phyloP scores from a whole-genome alignment of 1,140 invertebrate species.

The Lepidotrigona ventralis region DNA sequence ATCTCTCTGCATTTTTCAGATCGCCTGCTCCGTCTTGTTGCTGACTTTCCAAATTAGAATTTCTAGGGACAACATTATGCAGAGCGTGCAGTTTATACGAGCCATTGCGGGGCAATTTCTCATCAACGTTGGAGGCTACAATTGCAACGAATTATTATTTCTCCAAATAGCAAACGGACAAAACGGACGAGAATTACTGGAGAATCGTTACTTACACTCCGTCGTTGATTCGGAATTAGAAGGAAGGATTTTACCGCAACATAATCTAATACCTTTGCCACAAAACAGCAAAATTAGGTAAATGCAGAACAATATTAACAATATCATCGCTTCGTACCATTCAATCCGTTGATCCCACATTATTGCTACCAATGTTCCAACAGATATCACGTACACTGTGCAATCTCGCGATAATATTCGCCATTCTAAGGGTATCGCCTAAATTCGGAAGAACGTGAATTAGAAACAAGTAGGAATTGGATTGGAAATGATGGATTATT shows the following conservation, averaged over 20 bases:
- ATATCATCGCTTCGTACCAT: slow-evolving; percentile 88
- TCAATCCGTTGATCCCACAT: slow-evolving; percentile 90
- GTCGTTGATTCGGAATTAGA: not conserved
- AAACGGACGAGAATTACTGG: not conserved
- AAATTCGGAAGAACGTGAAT: slow-evolving; percentile 11
- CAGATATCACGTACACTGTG: slow-evolving; percentile 89
- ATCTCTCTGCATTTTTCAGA: slow-evolving; percentile 25
- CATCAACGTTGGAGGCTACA: slow-evolving; percentile 17
- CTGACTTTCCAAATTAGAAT: slow-evolving; percentile 46
- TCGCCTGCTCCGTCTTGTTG: too few species aligned
- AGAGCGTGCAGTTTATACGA: slow-evolving; percentile 71
- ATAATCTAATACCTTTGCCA: slow-evolving; percentile 61
- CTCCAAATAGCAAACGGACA: not conserved
- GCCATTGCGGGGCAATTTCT: slow-evolving; percentile 43
- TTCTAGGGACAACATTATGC: slow-evolving; percentile 63
- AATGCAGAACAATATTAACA: slow-evolving; percentile 85
- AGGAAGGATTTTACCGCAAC: slow-evolving; percentile 39
- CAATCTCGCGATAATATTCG: slow-evolving; percentile 93
- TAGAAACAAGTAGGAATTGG: slow-evolving; percentile 11
- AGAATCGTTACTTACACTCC: slow-evolving; percentile 47
- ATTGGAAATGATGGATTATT: not conserved
- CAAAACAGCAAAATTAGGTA: slow-evolving; percentile 85
- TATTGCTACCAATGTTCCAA: slow-evolving; percentile 86
- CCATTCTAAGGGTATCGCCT: slow-evolving; percentile 91
- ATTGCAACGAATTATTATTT: not conserved